phyloP scores from a whole-genome alignment of 2,888 invertebrate genomes.

The Autographa gamma region DNA sequence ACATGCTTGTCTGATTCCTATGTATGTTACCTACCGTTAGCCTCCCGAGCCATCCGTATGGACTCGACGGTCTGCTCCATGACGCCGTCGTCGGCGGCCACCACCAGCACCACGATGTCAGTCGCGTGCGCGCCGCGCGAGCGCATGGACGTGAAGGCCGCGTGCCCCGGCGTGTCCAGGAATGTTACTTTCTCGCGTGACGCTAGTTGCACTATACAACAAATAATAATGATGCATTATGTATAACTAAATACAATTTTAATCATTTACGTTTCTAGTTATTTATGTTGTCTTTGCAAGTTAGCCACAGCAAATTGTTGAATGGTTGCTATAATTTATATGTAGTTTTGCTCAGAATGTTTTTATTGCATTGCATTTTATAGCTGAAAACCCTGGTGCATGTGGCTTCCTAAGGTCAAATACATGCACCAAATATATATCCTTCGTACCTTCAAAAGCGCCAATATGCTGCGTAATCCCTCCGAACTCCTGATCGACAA shows the following conservation, averaged over 20 bases:
- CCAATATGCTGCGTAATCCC: constrained; percentile 99
- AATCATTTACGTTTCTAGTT: no score
- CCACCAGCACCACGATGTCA: constrained; percentile 98
- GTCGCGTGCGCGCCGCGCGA: constrained; percentile 97
- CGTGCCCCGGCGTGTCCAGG: constrained; percentile 99
- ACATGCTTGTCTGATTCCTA: no score
- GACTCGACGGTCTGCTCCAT: constrained; percentile 99
- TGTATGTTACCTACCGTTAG: constrained; percentile 80
- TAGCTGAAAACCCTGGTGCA: no score
- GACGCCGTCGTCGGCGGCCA: constrained; percentile 99
- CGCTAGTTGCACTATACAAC: constrained; percentile 90
- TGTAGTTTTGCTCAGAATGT: no score
- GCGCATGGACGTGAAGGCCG: constrained; percentile 98
- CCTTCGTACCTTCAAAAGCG: constrained; percentile 94
- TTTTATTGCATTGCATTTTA: no score
- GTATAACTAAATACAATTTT: no score
- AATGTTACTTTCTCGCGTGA: constrained; percentile 96
- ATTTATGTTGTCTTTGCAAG: no score
- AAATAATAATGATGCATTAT: not conserved
- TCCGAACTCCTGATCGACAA: constrained; percentile 98
- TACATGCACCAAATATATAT: not conserved
- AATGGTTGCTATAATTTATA: no score
- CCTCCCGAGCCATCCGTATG: constrained; percentile 94
- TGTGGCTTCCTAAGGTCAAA: no score
- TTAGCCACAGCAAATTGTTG: no score